Conservation (phyloP, 2,888 invertebrate species). For the Catocala fraxini region DNA sequence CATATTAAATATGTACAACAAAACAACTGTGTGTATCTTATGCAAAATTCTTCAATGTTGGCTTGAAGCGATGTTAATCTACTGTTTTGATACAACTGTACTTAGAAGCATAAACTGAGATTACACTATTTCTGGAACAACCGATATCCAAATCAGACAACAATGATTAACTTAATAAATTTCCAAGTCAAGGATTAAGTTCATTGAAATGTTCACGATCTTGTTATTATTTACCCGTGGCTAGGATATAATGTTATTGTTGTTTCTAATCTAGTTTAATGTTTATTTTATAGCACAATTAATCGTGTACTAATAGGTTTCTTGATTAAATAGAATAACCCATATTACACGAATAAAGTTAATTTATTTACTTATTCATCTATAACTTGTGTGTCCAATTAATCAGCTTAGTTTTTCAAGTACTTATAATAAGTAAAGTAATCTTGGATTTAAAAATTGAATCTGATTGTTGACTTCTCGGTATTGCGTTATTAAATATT, state of each 20-base stretch:
- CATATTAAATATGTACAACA: constrained; percentile 3
- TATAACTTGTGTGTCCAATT: background rate
- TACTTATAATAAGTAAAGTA: too few relatives aligned
- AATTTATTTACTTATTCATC: constrained; percentile 2
- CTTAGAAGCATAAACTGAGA: constrained; percentile 19
- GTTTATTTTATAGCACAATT: constrained; percentile 39
- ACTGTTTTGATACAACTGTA: constrained; percentile 19
- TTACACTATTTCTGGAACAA: constrained; percentile 18
- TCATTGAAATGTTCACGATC: constrained; percentile 34
- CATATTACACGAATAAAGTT: constrained; percentile 4
- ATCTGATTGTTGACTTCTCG: background rate
- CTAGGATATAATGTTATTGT: constrained; percentile 35
- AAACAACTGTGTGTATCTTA: constrained; percentile 11
- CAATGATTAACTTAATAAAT: constrained; percentile 29
- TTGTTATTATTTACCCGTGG: constrained; percentile 32
- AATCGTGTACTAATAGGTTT: constrained; percentile 35
- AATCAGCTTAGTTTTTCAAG: background rate
- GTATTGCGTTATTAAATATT: constrained; percentile 11
- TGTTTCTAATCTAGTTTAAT: constrained; percentile 39
- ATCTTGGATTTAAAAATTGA: too few relatives aligned
- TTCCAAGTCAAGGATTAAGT: constrained; percentile 29
- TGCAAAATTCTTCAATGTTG: constrained; percentile 10
- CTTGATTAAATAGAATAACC: constrained; percentile 14
- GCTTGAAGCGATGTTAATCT: constrained; percentile 11
- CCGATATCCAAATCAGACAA: constrained; percentile 8